Evolutionary conservation across 1,140 invertebrate genomes (phyloP).

Genomic region (Drosophila obscura): DNA sequence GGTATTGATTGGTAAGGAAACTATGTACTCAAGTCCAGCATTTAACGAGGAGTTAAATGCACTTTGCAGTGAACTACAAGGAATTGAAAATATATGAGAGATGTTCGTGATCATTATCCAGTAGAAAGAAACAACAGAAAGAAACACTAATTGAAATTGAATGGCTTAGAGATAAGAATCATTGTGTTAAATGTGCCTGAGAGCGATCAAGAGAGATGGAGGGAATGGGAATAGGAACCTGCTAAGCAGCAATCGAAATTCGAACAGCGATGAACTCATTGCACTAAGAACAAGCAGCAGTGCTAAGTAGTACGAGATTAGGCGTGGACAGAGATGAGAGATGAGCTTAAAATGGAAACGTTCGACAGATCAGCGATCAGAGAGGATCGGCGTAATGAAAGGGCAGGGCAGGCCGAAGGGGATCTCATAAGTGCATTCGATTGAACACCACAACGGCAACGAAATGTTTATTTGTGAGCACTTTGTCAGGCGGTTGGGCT

Average conservation of each 20-base stretch:
- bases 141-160: constrained; percentile 68
- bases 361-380: constrained; percentile 22
- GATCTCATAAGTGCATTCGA: constrained; percentile 53
- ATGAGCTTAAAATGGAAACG: constrained; percentile 9
- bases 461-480: constrained; percentile 46
- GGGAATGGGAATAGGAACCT: constrained; percentile 20
- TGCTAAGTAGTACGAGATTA: constrained; percentile 53
- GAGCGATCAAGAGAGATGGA: constrained; percentile 7
- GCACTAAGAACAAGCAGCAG: constrained; percentile 36
- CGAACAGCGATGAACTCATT: constrained; percentile 71
- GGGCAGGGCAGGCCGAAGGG: constrained; percentile 22
- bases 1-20: no score
- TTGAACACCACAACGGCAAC: constrained; percentile 17
- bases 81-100: background rate
- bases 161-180: constrained; percentile 72
- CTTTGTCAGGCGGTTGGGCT: constrained; percentile 41
- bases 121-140: constrained; percentile 36
- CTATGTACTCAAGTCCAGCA: no score
- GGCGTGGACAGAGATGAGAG: constrained; percentile 3
- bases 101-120: background rate
- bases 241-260: constrained; percentile 32
- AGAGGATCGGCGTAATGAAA: background rate
- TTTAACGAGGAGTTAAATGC: no score
- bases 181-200: constrained; percentile 5
- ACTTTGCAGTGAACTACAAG: no score